These are phyloP conservation scores for Dolichomitus sp. DNA, from an alignment of 2,888 invertebrate species.

Conservation along the genomic window DNA sequence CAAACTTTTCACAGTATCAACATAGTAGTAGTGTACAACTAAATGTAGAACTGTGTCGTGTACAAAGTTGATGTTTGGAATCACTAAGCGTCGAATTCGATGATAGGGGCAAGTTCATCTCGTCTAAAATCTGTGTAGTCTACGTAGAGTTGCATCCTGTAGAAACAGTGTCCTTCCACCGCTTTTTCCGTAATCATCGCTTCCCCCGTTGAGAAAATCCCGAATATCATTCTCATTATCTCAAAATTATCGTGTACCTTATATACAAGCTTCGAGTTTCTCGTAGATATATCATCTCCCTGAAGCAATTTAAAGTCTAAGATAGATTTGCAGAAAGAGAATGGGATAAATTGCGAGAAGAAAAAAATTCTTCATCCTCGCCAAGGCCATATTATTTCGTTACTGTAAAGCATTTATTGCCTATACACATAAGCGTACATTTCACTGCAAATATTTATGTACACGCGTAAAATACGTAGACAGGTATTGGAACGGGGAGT, in stretches of 20 bases:
- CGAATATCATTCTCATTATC: constrained; percentile 49
- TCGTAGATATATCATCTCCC: not conserved
- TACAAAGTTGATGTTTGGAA: too few species aligned
- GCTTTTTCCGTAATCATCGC: constrained; percentile 64
- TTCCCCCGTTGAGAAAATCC: constrained; percentile 32
- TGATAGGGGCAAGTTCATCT: too few species aligned
- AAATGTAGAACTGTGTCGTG: too few species aligned
- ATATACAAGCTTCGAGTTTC: not conserved
- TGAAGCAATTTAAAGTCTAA: constrained; percentile 10
- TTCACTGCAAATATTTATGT: constrained; percentile 20
- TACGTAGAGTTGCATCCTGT: too few species aligned
- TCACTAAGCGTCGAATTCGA: too few species aligned
- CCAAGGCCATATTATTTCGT: constrained; percentile 64
- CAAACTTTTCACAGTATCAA: too few species aligned
- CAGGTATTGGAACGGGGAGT: constrained; percentile 66
- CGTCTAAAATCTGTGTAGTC: too few species aligned
- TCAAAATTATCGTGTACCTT: constrained; percentile 8
- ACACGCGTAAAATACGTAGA: constrained; percentile 61
- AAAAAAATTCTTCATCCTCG: constrained; percentile 60
- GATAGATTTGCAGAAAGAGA: not conserved
- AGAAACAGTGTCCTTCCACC: too few species aligned
- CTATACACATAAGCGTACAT: constrained; percentile 8
- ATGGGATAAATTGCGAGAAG: not conserved
- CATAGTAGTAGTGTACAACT: too few species aligned
- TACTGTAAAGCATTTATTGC: constrained; percentile 27